Evolutionary conservation across 2,797 vertebrate genomes (phyloP).

Genomic region (Poecilia wingei): DNA sequence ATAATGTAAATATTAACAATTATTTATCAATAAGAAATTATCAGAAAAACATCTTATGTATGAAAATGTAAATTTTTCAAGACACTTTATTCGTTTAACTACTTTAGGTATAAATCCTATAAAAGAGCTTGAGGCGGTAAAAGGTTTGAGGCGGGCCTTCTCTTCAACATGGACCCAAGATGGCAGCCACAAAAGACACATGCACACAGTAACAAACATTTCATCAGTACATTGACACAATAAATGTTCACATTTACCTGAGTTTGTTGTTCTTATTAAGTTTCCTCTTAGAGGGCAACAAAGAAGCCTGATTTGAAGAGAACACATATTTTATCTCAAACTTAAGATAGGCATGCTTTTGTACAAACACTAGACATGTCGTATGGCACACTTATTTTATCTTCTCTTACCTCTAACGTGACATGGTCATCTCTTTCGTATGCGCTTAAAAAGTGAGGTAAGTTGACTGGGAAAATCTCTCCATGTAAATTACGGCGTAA

Average conservation of each 20-base stretch:
- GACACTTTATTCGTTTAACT: no score
- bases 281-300: background rate
- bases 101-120: no score
- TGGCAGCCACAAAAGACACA: no score
- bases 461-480: conserved; percentile 61
- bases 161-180: no score
- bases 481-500: conserved; percentile 40
- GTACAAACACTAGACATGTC: background rate
- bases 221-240: no score
- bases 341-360: background rate
- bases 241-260: background rate
- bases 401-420: background rate
- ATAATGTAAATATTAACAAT: no score
- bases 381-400: background rate
- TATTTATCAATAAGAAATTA: no score
- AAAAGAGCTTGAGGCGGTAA: no score
- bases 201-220: no score
- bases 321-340: background rate
- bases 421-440: background rate
- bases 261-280: background rate
- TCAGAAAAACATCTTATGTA: no score
- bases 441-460: conserved; percentile 32
- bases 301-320: background rate
- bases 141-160: no score
- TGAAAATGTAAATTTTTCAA: no score